Evolutionary conservation across 2,888 invertebrate genomes (phyloP).

Genomic region (Acrocera orbiculus): DNA sequence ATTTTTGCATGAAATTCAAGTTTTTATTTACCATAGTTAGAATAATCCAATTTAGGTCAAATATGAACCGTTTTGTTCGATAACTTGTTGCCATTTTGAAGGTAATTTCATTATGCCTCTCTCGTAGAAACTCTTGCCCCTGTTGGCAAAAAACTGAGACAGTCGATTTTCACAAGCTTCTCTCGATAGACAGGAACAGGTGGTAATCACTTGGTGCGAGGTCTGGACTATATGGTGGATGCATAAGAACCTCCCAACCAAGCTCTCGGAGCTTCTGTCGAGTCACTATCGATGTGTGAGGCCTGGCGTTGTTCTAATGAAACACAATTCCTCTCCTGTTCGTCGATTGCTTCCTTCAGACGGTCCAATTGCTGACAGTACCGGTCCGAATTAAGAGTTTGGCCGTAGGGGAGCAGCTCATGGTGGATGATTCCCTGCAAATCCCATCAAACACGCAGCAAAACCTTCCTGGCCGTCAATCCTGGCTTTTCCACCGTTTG

Average conservation of each 20-base stretch:
- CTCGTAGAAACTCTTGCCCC: slow-evolving; percentile 12
- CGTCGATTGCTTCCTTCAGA: slow-evolving; percentile 1
- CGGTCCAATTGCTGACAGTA: slow-evolving; percentile 1
- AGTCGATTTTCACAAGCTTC: slow-evolving; percentile 13
- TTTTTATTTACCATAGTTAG: too few relatives aligned
- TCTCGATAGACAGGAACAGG: slow-evolving; percentile 12
- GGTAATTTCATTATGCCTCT: slow-evolving; percentile 10
- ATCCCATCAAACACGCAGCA: background rate
- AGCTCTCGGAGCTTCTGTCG: slow-evolving; percentile 15
- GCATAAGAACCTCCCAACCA: slow-evolving; percentile 15
- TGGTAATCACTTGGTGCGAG: slow-evolving; percentile 13
- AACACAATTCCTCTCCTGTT: slow-evolving; percentile 11
- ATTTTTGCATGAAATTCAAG: too few relatives aligned
- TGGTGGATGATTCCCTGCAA: too few relatives aligned
- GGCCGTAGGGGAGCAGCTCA: too few relatives aligned
- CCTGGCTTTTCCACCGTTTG: background rate
- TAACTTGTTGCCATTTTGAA: slow-evolving; percentile 3
- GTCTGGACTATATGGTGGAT: slow-evolving; percentile 15
- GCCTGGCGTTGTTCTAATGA: slow-evolving; percentile 9
- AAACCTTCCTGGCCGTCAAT: background rate
- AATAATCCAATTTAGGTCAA: slow-evolving; percentile 1
- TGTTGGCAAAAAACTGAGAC: slow-evolving; percentile 13
- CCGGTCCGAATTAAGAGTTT: slow-evolving; percentile 1
- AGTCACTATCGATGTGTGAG: slow-evolving; percentile 10
- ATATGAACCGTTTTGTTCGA: slow-evolving; percentile 6